Evolutionary conservation across 1,140 invertebrate genomes (phyloP), one percentile per base, ranked within the genome.

Genomic region (Uloborus diversus): DNA sequence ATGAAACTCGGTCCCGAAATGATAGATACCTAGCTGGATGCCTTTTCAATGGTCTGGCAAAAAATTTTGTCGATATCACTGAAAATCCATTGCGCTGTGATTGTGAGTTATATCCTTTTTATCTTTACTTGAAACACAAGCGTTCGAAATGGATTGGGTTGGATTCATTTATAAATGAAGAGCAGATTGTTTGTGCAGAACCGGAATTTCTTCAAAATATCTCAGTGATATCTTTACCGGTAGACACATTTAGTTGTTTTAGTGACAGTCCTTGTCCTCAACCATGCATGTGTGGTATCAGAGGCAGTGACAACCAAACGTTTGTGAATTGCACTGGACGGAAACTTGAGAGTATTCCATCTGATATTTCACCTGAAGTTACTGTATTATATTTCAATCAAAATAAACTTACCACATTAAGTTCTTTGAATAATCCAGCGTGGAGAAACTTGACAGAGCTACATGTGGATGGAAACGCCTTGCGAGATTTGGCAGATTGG

Each of bases 21-120:
- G 64, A 61, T 11, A 30, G 23, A 2, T 32, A 3, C 7, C 33
- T 61, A 37, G 57, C 51, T 13, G 65, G 56, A 1, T 79, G 76
- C 51, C 35, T 49, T 35, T 68, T 62, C 14, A 79, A 79, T 27
- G 76, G 76, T 17, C 7, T 59, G 14, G 30, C 64, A 0, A 79
- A 79, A 32, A 79, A 79, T 30, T 68, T 59, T 25, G 28, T 79
- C 2, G 64, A 79, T n/a, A 23, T 79, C 17, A 42, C 76, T 47
- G 9, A 59, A 23, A 79, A 79, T 49, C 64, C 76, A 17, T 33
- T 79, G 27, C 23, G 13, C 9, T 79, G 76, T 23, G 76, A 79
- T 23, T 53, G 49, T n/a, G 1, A 53, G 9, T 53, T 53, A 53
- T 53, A 53, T n/a, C 49, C 49, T n/a, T 53, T 53, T 53, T 53